phyloP scores from a whole-genome alignment of 1,140 invertebrate genomes.

The Nephila pilipes region DNA sequence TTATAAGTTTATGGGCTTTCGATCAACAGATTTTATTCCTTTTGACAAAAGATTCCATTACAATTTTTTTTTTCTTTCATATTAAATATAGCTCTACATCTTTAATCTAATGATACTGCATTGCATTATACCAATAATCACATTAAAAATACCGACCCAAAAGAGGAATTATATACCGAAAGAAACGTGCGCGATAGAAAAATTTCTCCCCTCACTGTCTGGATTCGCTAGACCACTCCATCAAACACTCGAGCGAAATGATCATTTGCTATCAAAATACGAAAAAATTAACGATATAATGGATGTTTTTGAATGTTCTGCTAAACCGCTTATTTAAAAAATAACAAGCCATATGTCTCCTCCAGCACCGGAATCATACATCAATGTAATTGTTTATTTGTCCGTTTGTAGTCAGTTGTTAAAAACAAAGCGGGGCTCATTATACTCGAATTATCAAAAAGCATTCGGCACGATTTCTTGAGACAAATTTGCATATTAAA shows the following conservation, averaged over 20 bases:
- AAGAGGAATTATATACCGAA: not conserved
- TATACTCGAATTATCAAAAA: constrained; percentile 30
- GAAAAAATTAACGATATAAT: constrained; percentile 37
- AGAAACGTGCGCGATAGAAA: not conserved
- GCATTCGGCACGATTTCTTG: constrained; percentile 45
- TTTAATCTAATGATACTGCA: not conserved
- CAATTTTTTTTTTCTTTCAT: too few species aligned
- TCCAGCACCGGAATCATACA: not conserved
- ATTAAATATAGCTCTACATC: too few species aligned
- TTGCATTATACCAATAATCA: not conserved
- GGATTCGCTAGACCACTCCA: constrained; percentile 8
- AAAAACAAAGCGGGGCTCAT: constrained; percentile 10
- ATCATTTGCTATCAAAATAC: constrained; percentile 47
- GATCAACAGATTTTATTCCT: too few species aligned
- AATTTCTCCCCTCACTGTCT: not conserved
- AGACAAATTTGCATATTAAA: constrained; percentile 56
- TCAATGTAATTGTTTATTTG: constrained; percentile 64
- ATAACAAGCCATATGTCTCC: constrained; percentile 32
- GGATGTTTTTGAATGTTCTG: constrained; percentile 41
- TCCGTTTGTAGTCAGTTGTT: not conserved
- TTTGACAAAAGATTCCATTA: too few species aligned
- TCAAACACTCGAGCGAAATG: constrained; percentile 26
- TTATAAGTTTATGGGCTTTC: too few species aligned
- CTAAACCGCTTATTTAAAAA: constrained; percentile 11
- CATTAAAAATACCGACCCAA: not conserved